A percentile compares a stretch with the other conserved stretches of the same genome.
These are phyloP conservation scores for Meleagris gallopavo DNA, from an alignment of 2,113 vertebrate genomes.

Conservation along the genomic window DNA sequence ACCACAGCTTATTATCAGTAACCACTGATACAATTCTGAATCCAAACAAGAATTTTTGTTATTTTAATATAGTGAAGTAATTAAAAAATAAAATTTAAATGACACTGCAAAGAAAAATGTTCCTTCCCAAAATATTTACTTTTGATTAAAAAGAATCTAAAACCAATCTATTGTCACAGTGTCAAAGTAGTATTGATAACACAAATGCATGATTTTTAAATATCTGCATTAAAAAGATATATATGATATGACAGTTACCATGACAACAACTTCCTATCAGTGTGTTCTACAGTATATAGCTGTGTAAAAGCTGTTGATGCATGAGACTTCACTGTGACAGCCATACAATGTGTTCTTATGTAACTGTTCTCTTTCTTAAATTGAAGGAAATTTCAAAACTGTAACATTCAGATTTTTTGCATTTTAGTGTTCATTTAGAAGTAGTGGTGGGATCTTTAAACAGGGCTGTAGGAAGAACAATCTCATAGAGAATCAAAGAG, in stretches of 20 bases:
- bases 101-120: not conserved
- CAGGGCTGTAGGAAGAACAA: not conserved
- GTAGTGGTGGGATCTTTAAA: not conserved
- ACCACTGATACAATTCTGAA: not conserved
- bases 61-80: not conserved
- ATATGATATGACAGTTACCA: conserved; percentile 27
- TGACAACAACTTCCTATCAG: not conserved
- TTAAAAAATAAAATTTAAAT: not conserved
- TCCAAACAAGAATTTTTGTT: not conserved
- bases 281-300: not conserved
- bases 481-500: not conserved
- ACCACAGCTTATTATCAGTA: not conserved
- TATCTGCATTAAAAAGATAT: not conserved
- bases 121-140: not conserved
- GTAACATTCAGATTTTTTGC: not conserved
- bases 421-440: not conserved
- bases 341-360: not conserved
- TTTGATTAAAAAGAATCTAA: not conserved
- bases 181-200: not conserved
- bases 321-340: not conserved
- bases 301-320: conserved; percentile 32
- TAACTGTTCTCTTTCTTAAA: not conserved
- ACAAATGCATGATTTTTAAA: conserved; percentile 10
- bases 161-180: not conserved
- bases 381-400: not conserved